A percentile compares a stretch with the other conserved stretches of the same genome.
These are phyloP conservation scores for Endotricha flammealis DNA, from an alignment of 2,888 invertebrate species.

Conservation along the genomic window DNA sequence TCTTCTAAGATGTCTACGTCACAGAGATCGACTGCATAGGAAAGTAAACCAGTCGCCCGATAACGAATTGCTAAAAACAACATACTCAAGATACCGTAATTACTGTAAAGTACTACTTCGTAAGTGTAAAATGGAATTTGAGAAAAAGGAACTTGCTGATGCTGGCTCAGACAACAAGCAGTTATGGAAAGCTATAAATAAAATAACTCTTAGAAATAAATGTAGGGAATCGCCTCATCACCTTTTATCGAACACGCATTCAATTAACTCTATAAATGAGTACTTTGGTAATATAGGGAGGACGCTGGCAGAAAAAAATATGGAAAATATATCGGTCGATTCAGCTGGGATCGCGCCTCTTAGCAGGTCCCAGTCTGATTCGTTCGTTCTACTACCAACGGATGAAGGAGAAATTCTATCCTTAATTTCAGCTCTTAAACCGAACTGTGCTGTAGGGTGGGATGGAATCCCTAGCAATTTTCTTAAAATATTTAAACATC, in stretches of 20 bases:
- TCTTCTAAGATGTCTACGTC: background rate
- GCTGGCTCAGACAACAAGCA: too few relatives aligned
- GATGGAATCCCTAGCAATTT: conserved; percentile 4
- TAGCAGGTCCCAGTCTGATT: background rate
- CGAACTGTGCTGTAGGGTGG: conserved; percentile 2
- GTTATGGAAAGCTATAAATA: background rate
- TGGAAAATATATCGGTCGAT: too few relatives aligned
- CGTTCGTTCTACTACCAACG: background rate
- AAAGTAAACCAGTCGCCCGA: background rate
- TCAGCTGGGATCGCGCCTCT: too few relatives aligned
- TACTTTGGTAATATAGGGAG: conserved; percentile 1
- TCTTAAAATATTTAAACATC: conserved; percentile 2
- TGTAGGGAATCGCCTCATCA: conserved; percentile 1
- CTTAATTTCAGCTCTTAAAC: background rate
- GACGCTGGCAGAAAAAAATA: background rate
- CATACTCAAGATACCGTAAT: conserved; percentile 5
- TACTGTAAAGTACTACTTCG: conserved; percentile 1
- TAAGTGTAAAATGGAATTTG: too few relatives aligned
- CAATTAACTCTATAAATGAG: too few relatives aligned
- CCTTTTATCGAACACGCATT: conserved; percentile 2
- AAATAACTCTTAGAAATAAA: background rate
- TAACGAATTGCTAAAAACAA: background rate
- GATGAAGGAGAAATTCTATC: conserved; percentile 1
- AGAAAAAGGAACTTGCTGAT: too few relatives aligned
- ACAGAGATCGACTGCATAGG: conserved; percentile 4